Conservation (phyloP, 2,888 invertebrate species). For the Ochlodes sylvanus region DNA sequence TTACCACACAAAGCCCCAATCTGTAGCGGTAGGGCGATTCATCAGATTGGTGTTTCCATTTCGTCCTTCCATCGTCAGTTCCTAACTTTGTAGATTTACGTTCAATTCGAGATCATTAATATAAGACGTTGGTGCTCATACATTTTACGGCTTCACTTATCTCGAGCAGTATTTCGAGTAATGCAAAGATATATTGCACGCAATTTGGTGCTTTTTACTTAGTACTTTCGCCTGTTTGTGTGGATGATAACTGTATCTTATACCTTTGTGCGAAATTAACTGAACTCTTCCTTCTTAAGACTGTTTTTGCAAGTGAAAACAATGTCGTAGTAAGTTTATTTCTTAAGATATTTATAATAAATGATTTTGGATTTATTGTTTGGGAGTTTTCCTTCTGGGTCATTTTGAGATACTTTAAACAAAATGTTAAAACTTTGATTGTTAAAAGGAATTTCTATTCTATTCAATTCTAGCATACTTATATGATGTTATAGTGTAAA, state of each 20-base stretch:
- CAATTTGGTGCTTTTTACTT: not conserved
- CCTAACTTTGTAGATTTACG: conserved; percentile 27
- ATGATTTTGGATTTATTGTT: too few relatives aligned
- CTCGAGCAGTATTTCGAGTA: conserved; percentile 23
- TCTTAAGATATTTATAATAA: too few relatives aligned
- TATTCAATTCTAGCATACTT: too few relatives aligned
- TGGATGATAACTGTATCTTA: not conserved
- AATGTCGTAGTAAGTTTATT: too few relatives aligned
- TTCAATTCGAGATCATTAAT: conserved; percentile 14
- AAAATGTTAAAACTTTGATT: too few relatives aligned
- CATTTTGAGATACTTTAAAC: too few relatives aligned
- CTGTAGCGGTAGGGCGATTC: not conserved
- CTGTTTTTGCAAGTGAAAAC: too few relatives aligned
- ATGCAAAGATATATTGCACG: conserved; percentile 11
- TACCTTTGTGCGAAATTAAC: too few relatives aligned
- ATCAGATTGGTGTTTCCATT: conserved; percentile 3
- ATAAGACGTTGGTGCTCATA: conserved; percentile 21
- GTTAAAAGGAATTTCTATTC: too few relatives aligned
- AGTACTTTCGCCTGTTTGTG: not conserved
- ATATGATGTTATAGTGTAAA: too few relatives aligned
- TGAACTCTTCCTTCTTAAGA: too few relatives aligned
- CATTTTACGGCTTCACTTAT: conserved; percentile 32
- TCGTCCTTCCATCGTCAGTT: conserved; percentile 11
- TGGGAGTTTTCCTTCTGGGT: too few relatives aligned
- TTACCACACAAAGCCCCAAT: not conserved